These are phyloP conservation scores for Mastigias papua DNA, from an alignment of 30 jellyfish, hydroid and myxozoan species.

Conservation along the genomic window DNA sequence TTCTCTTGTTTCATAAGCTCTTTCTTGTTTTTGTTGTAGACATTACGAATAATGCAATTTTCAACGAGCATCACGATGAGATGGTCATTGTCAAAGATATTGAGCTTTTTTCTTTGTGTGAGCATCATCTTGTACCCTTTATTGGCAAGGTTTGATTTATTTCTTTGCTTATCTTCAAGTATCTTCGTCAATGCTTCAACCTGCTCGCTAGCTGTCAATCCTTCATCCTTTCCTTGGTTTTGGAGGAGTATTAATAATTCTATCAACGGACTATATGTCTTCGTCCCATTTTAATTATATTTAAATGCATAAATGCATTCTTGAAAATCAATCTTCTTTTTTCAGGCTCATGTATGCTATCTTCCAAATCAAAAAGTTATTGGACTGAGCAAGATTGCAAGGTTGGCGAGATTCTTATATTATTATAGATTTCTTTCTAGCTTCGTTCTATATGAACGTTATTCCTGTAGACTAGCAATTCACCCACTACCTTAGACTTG, in stretches of 20 bases:
- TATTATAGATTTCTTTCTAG: neutral
- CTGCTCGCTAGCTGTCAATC: neutral
- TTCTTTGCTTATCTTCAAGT: neutral
- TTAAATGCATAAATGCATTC: neutral
- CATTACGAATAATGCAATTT: constrained; percentile 88
- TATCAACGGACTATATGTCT: neutral
- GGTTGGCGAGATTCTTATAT: constrained; percentile 65
- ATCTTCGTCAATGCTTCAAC: neutral
- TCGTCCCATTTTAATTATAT: neutral
- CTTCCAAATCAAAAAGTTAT: constrained; percentile 90
- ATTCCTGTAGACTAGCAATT: no score
- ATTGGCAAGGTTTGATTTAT: constrained; percentile 83
- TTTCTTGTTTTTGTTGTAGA: no score
- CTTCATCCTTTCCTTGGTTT: neutral
- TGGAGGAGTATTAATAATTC: neutral
- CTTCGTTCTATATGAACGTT: no score
- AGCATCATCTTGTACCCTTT: constrained; percentile 97
- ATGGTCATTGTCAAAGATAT: constrained; percentile 94
- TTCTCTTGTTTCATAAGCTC: no score
- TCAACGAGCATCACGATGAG: constrained; percentile 93
- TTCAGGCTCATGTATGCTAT: constrained; percentile 95
- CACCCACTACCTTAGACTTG: neutral
- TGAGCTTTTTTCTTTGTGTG: constrained; percentile 93
- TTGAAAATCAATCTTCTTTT: neutral
- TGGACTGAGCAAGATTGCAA: constrained; percentile 94